These are phyloP conservation scores for Cosmopolites sordidus DNA, from an alignment of 2,888 invertebrate species.

Conservation along the genomic window DNA sequence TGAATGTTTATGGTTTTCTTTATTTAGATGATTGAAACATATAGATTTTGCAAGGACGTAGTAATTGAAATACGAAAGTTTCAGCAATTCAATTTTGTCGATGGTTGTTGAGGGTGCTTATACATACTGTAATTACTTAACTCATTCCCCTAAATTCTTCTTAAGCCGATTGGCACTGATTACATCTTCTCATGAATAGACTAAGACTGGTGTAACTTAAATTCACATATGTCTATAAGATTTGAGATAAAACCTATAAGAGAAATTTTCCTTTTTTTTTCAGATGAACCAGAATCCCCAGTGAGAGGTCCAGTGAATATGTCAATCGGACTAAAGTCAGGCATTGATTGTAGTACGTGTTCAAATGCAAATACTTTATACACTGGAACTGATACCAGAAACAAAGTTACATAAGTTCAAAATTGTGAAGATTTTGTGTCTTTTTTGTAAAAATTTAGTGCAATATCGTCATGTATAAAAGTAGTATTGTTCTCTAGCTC, in stretches of 20 bases:
- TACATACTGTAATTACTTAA: too few species aligned
- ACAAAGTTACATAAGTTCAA: conserved; percentile 33
- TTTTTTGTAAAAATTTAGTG: background rate
- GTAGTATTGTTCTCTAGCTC: background rate
- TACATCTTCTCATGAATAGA: too few species aligned
- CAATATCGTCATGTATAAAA: background rate
- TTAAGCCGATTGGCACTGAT: too few species aligned
- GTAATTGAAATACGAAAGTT: too few species aligned
- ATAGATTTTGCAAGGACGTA: too few species aligned
- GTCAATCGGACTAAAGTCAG: conserved; percentile 36
- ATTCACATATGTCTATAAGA: too few species aligned
- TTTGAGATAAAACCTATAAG: background rate
- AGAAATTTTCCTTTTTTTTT: conserved; percentile 26
- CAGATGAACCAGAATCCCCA: conserved; percentile 34
- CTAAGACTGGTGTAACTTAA: too few species aligned
- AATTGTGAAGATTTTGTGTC: background rate
- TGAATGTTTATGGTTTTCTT: too few species aligned
- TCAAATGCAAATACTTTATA: conserved; percentile 33
- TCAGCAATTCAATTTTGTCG: too few species aligned
- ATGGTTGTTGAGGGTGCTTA: too few species aligned
- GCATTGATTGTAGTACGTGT: conserved; percentile 38
- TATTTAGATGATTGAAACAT: too few species aligned
- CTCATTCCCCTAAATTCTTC: too few species aligned
- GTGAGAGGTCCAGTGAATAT: conserved; percentile 33
- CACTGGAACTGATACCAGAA: conserved; percentile 27